These are phyloP conservation scores for Todiramphus chloris DNA, from an alignment of 2,113 vertebrate species.

Conservation along the genomic window DNA sequence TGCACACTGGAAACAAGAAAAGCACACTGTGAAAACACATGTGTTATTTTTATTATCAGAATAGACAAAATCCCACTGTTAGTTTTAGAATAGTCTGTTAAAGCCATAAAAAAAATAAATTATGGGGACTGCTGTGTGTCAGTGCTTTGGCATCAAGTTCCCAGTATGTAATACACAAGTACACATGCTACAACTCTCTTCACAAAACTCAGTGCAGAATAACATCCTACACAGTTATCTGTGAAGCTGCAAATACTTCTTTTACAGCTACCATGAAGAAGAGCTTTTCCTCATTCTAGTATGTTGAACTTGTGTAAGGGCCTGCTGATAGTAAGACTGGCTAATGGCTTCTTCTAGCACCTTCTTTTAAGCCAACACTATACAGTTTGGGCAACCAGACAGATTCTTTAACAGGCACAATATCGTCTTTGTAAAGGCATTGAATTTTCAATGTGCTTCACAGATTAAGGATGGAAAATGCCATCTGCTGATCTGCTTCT, in stretches of 20 bases:
- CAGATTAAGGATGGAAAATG: neutral
- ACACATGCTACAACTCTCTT: neutral
- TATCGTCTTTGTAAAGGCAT: neutral
- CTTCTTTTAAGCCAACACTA: neutral
- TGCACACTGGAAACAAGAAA: neutral
- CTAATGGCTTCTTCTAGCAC: neutral
- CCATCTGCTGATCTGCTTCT: slow-evolving; percentile 3
- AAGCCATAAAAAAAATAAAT: neutral
- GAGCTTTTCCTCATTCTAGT: neutral
- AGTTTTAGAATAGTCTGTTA: neutral
- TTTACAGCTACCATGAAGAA: neutral
- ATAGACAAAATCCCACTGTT: neutral
- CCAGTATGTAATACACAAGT: neutral
- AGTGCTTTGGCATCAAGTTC: neutral
- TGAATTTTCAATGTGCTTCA: neutral
- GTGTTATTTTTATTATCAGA: slow-evolving; percentile 33
- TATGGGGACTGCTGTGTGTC: neutral
- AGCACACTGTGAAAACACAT: neutral
- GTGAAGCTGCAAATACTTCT: neutral
- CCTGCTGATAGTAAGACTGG: neutral
- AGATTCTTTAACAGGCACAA: neutral
- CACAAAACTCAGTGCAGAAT: neutral
- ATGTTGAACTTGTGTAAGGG: neutral
- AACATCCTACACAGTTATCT: neutral
- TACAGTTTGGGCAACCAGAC: neutral